Base-by-base conservation (phyloP, 2,888 invertebrate genomes). In the Eumacrocentrus americanus region DNA sequence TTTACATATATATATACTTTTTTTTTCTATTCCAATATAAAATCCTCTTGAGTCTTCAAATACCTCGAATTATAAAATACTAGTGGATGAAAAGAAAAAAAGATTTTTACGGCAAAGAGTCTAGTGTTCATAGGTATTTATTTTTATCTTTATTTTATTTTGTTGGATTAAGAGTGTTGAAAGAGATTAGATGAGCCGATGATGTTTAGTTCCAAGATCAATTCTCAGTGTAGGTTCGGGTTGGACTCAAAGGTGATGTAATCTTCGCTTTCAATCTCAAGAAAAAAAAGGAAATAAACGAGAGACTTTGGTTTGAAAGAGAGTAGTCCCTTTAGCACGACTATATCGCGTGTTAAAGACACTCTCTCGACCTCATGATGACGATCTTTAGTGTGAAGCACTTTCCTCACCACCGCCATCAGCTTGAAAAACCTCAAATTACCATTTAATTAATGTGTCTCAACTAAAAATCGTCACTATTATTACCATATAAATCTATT, bases 231-330 rank as follows among this genome's bases (percentile, higher is more conserved):
- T 63, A 63, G 64, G 65, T 64, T 60, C 62, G 53, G 61, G 63
- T 54, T 35, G 59, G 62, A 60, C 47, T 64, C 64, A 67, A 68
- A 67, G 65, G 58, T 59, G 61, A 60, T n/a, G n/a, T 61, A 64
- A 67, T 65, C 67, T 66, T 52, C 25, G 40, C 50, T 46, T 50
- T 53, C 55, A 61, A 66, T 67, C 66, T 62, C 64, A 42, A 37
- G 35, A 38, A 46, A 38, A 12, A 22, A 22, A 14, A 52, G 25
- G 40, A 20, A 53, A 53, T 53, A 29, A 54, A 61, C 60, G 62
- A 44, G 50, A 54, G 60, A 58, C 51, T 54, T 58, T 42, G 53
- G 61, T 63, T 40, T 38, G 40, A 40, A 38, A 52, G 37, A 38
- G 7, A 6, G 9, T 14, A 23, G n/a, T n/a, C 22, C 37, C 37